Evolutionary conservation across 2,797 vertebrate genomes (phyloP).

Genomic region (Liasis olivaceus): DNA sequence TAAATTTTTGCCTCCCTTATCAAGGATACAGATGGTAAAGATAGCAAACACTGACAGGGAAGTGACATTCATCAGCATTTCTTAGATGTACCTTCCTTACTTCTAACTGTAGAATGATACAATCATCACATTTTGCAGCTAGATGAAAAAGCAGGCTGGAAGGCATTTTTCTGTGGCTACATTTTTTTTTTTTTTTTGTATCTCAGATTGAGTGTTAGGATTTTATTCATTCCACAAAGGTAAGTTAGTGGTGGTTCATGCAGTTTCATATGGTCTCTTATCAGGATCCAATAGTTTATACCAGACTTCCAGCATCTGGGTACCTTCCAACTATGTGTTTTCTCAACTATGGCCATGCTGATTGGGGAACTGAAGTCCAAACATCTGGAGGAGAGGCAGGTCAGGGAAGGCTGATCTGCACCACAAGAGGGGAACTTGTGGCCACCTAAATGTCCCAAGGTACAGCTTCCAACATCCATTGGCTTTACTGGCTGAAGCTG

Average conservation of each 20-base stretch:
- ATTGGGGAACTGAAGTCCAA: background rate
- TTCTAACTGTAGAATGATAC: slow-evolving; percentile 25
- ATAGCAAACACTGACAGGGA: slow-evolving; percentile 30
- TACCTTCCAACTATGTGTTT: background rate
- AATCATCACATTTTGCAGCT: slow-evolving; percentile 15
- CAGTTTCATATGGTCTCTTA: background rate
- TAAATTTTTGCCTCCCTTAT: slow-evolving; percentile 15
- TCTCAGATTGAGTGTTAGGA: slow-evolving; percentile 36
- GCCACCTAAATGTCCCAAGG: background rate
- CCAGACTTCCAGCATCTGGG: background rate
- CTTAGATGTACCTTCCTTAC: slow-evolving; percentile 11
- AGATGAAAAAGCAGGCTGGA: slow-evolving; percentile 47
- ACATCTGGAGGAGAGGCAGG: background rate
- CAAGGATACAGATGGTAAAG: slow-evolving; percentile 30
- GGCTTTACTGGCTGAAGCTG: background rate
- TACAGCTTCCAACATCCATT: background rate
- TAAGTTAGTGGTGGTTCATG: background rate
- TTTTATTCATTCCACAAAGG: slow-evolving; percentile 1
- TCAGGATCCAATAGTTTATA: background rate
- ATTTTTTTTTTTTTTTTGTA: background rate
- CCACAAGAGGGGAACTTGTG: background rate
- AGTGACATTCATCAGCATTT: slow-evolving; percentile 18
- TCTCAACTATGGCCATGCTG: background rate
- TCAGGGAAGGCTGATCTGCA: background rate
- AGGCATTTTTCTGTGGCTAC: slow-evolving; percentile 21